phyloP scores from a whole-genome alignment of 2,113 vertebrate genomes.

The Lepisosteus osseus region DNA sequence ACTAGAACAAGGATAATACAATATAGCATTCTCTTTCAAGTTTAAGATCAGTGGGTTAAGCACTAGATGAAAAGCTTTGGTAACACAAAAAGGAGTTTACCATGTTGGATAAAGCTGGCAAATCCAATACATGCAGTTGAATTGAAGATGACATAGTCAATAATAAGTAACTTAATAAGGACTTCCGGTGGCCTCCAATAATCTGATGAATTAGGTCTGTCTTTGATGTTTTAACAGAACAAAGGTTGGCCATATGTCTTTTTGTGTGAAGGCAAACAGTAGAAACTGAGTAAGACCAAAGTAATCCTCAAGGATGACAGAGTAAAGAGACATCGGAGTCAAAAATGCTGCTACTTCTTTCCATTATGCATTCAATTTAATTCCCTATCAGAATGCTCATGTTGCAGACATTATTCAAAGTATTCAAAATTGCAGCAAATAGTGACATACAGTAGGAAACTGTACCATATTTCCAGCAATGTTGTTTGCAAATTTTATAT shows the following conservation, averaged over 20 bases:
- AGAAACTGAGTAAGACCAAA: conserved; percentile 35
- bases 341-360: conserved; percentile 6
- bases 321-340: conserved; percentile 9
- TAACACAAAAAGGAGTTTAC: conserved; percentile 47
- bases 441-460: too few relatives aligned
- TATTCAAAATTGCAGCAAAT: too few relatives aligned
- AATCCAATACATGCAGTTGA: conserved; percentile 58
- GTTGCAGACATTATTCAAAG: too few relatives aligned
- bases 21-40: conserved; percentile 56
- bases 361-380: conserved; percentile 15
- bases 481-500: too few relatives aligned
- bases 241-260: conserved; percentile 39
- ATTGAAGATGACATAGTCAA: conserved; percentile 53
- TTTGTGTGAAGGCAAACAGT: conserved; percentile 47
- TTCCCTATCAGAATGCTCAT: neutral
- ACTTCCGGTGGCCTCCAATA: conserved; percentile 48
- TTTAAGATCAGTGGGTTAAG: conserved; percentile 59
- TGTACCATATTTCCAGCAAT: too few relatives aligned
- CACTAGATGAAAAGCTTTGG: conserved; percentile 53
- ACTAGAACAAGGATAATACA: conserved; percentile 57
- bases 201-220: conserved; percentile 50
- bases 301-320: conserved; percentile 34
- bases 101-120: conserved; percentile 47
- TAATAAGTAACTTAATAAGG: conserved; percentile 45
- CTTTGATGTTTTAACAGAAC: conserved; percentile 54